Evolutionary conservation across 2,113 vertebrate species (phyloP), one percentile per base, ranked within the genome.

Genomic region (Halichoerus grypus): DNA sequence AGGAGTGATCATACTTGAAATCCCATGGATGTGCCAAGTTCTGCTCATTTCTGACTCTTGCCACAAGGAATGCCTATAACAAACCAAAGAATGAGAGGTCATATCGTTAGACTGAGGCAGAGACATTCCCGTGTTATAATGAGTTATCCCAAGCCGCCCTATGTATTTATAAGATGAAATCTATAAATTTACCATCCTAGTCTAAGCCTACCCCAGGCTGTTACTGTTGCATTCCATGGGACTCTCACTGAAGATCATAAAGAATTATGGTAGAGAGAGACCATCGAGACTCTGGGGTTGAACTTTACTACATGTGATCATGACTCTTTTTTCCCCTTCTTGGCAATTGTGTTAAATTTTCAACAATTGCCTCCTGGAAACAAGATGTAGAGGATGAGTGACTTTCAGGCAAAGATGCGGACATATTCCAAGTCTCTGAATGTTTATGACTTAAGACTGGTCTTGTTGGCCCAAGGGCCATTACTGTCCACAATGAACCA

Each of bases 351-450:
- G 9, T 18, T 13, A 57, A 91, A 77, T 76, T 55, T 24, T 24
- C 55, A 65, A 65, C 33, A 65, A 55, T 63, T 74, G 22, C 28
- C 55, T 67, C 31, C 65, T 96, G 90, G 76, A 92, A 92, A 65
- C 53, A 55, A 74, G 28, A n/a, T 61, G 4, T 74, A 65, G 65
- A 82, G 36, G 28, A 31, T 31, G 71, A 85, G 49, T 85, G 57
- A 85, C 77, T 84, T 90, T 84, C 63, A 83, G 46, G 65, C 67
- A 92, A 92, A 93, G 46, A 84, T 22, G 10, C 81, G 61, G 49
- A 49, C 53, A 55, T 83, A 85, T 85, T 85, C 51, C 39, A 61
- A 57, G 31, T n/a, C 51, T 94, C 31, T 71, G 84, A 93, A 59
- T 93, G 53, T 94, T 92, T 86, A 55, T 81, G n/a, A 67, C 12